A percentile compares a stretch with the other conserved stretches of the same genome.
These are phyloP conservation scores for Pseudotriccus pelzelni DNA, from an alignment of 2,797 vertebrate genomes.

Conservation along the genomic window DNA sequence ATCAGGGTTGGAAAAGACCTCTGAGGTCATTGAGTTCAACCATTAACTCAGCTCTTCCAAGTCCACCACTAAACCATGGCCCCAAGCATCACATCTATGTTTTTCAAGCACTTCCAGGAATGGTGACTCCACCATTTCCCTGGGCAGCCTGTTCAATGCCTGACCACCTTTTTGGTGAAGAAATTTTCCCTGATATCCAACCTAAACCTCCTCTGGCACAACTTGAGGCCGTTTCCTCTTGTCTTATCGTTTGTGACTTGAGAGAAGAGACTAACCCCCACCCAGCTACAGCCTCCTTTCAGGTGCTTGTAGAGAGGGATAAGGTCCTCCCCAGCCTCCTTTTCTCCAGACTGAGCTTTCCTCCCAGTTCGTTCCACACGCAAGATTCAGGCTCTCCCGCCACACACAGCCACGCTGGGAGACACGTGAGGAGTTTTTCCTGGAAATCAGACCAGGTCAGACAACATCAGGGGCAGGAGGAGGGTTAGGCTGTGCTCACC, in stretches of 20 bases:
- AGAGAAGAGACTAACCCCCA: not conserved
- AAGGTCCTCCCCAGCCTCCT: not conserved
- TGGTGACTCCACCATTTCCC: not conserved
- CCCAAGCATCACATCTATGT: not conserved
- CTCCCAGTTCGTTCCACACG: fast-evolving
- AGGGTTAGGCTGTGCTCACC: not conserved
- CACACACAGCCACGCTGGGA: fast-evolving
- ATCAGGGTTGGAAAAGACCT: not conserved
- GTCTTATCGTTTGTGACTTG: not conserved
- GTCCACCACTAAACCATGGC: not conserved
- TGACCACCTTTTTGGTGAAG: not conserved
- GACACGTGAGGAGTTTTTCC: not conserved
- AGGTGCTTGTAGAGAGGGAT: not conserved
- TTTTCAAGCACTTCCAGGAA: not conserved
- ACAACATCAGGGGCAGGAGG: not conserved
- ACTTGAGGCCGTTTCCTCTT: not conserved
- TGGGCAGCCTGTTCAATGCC: not conserved
- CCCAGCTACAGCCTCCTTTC: not conserved
- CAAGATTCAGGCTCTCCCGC: not conserved
- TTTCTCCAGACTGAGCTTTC: not conserved
- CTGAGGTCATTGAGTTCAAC: no score
- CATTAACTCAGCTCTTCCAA: not conserved
- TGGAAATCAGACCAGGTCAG: not conserved
- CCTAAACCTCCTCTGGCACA: not conserved
- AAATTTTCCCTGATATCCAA: not conserved